Evolutionary conservation across 2,797 vertebrate species (phyloP), one percentile per base, ranked within the genome.

Genomic region (Podarcis lilfordi): DNA sequence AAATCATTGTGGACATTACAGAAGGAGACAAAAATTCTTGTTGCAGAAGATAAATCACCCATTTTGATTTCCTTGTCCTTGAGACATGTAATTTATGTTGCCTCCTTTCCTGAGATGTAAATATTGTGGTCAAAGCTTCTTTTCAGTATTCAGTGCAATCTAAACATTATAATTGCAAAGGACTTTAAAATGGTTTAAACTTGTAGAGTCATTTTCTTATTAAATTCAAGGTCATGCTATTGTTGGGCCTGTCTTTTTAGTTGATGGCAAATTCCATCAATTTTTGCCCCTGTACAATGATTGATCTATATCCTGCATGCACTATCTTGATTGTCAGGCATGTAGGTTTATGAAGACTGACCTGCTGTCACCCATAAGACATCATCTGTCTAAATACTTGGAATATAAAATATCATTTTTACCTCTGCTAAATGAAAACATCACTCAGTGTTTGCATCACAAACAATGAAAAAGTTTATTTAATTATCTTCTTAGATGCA

Each of bases 271-370:
- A 81, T 88, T 82, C 74, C 43, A 84, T 92, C 91, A 90, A 2
- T 11, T 90, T 3, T 71, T 1, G 17, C 25, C 21, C 37, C 71
- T 89, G 61, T 8, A 29, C 40, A 50, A 86, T 92, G 88, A 92
- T 86, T 95, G 85, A 95, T 94, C 81, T 92, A 2, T 79, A 86
- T 55, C 17, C 2, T 94, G 68, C 88, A 37, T 69, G 85, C 91
- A 85, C 77, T 85, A 35, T 86, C 66, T 89, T 92, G 78, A 91
- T 91, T 91, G 89, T 71, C 90, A 95, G 78, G 93, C 85, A 75
- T 66, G 79, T 88, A 89, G 85, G 76, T 95, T 93, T 95, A 92
- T 94, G 91, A 92, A 50, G 74, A 94, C 89, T 96, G 88, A 92
- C 84, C 72, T 92, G 89, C 75, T 92, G 89, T 91, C 89, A 95